Conservation (phyloP, 2,113 vertebrate species). For the Lagopus muta region DNA sequence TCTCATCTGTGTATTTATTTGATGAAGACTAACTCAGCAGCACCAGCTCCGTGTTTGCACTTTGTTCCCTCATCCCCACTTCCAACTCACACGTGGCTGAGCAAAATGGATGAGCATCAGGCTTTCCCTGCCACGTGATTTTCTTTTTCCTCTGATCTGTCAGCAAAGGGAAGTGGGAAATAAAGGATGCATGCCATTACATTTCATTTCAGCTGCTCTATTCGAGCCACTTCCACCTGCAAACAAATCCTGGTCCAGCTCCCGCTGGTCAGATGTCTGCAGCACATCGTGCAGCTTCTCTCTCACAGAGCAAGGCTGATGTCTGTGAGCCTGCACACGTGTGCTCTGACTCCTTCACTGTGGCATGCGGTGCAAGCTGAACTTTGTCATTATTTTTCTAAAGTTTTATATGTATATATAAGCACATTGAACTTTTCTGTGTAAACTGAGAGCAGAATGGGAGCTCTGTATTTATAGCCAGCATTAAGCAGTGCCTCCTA, state of each 20-base stretch:
- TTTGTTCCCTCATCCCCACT: neutral
- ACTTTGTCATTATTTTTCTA: neutral
- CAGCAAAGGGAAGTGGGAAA: neutral
- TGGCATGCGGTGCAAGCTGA: neutral
- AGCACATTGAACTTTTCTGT: neutral
- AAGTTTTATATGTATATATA: neutral
- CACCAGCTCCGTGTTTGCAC: neutral
- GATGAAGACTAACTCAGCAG: neutral
- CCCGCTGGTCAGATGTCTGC: neutral
- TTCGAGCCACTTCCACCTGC: neutral
- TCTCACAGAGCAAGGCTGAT: accelerated
- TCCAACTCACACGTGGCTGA: neutral
- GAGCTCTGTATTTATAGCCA: neutral
- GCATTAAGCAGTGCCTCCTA: neutral
- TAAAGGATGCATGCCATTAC: neutral
- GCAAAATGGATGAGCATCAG: neutral
- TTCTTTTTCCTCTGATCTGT: neutral
- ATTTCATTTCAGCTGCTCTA: neutral
- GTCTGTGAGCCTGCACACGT: neutral
- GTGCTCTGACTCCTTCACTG: neutral
- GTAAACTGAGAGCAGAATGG: neutral
- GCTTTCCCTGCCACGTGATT: neutral
- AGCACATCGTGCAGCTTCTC: neutral
- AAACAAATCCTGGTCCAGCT: neutral
- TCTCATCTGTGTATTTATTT: neutral